Base-by-base conservation (phyloP, 2,888 invertebrate genomes). In the Eledona agricola region DNA sequence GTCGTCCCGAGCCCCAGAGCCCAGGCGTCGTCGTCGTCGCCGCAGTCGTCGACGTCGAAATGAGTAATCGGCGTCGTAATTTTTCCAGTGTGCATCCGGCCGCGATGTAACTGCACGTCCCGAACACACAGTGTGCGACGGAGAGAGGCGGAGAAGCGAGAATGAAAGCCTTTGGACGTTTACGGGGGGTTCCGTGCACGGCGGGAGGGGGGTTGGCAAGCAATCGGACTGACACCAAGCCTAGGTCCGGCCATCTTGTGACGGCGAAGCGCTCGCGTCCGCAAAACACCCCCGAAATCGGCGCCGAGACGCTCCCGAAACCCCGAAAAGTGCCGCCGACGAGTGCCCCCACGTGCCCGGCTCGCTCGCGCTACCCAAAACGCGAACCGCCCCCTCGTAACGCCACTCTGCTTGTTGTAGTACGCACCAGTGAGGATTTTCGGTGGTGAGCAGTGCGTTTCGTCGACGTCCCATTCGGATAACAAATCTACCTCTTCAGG, bases 231-330 rank as follows among this genome's bases (percentile, higher is more conserved):
- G 72, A 72, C 73, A 73, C 76, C 76, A 76, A 76, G 75, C 75
- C 74, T 74, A 74, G 75, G 75, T 75, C 75, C 76, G 75, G 76
- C 75, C 77, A 76, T 77, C 75, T 76, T 76, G 76, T 76, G 72
- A 76, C 74, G 73, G 72, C 70, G 65, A 72, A 70, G 69, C 73
- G 72, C 68, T 70, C 72, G 69, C 67, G 71, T 69, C 71, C 69
- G 70, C 68, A 66, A 72, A 73, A 73, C 70, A 70, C 63, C 69
- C 67, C 71, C 69, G 57, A 69, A 72, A 69, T 67, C 66, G 28
- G 5, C 15, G 31, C 29, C 34, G 16, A 23, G 22, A 47, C 26
- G 29, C 28, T 22, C 20, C 15, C 7, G 20, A 50, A 54, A 28
- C 23, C 31, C 58, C 58, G 50, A 55, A 59, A 59, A 56, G 51